Base-by-base conservation (phyloP, 2,113 vertebrate species). In the Anser brachyrhynchus region DNA sequence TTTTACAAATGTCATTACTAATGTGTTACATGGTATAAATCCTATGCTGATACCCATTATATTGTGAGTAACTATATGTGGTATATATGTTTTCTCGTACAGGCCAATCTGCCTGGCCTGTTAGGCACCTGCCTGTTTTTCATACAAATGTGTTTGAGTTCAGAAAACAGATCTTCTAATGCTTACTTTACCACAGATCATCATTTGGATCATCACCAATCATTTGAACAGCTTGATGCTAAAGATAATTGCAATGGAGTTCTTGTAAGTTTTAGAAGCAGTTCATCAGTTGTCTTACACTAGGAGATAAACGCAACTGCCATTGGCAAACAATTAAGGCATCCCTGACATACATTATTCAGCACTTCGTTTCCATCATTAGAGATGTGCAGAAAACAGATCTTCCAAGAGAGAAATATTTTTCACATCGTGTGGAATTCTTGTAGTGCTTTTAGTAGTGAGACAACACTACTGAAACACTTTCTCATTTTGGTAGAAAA, bases 401-500 rank as follows among this genome's bases (percentile, higher is more conserved):
- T 72, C 44, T 91, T 95, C 59, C 62, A 69, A 80, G 49, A 75
- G 13, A 88, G 58, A 79, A 87, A 31, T 43, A 49, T 65, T 95
- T 90, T 84, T 88, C 74, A 81, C 11, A 23, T 28, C 3, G 0
- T 20, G 28, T 71, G 1, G 0, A 73, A 88, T 91, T 94, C 57
- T 88, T 94, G 66, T 64, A 77, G 58, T 54, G 69, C n/a, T 46
- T 92, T 89, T 10, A 44, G 29, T n/a, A 61, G 14, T 11, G 17
- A 81, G 41, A 37, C 75, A 81, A 81, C 22, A 8, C 88, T 39
- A 37, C 1, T n/a, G 26, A 87, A 94, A 81, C 37, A 37, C 21
- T 43, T 17, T 72, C 58, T 65, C 10, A 25, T 82, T 44, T 91
- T 71, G 65, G 33, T 78, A 96, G 64, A 91, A 95, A 84, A 95